Conservation (phyloP, 2,888 invertebrate species). For the Dioctria rufipes region DNA sequence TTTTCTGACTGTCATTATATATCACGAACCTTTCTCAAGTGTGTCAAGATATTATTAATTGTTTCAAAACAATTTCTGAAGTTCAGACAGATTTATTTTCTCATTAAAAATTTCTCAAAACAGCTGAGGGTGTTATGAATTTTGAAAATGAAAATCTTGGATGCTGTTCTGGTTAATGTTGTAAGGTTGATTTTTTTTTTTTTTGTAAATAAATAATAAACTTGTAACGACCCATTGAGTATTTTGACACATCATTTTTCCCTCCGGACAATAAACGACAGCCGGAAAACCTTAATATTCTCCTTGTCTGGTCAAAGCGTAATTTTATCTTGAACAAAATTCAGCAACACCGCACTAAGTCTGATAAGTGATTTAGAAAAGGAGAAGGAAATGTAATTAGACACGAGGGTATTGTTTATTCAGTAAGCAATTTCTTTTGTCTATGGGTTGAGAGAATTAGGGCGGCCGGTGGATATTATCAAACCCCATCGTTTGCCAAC, state of each 20-base stretch:
- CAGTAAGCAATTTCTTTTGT: neutral
- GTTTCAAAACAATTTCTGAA: too few species aligned
- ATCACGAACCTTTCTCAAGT: too few species aligned
- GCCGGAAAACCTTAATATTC: neutral
- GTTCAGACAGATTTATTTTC: neutral
- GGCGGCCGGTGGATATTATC: neutral
- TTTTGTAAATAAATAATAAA: slow-evolving; percentile 3
- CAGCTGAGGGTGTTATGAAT: neutral
- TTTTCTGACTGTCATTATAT: too few species aligned
- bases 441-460: too few species aligned
- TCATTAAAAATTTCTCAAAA: neutral
- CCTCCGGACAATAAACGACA: neutral
- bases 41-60: too few species aligned
- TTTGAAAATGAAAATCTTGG: neutral
- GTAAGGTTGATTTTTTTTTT: neutral
- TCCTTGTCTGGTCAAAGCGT: neutral
- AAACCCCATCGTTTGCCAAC: neutral
- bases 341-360: neutral
- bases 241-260: neutral
- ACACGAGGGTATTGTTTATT: slow-evolving; percentile 15
- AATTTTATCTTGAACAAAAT: neutral
- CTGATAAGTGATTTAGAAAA: slow-evolving; percentile 20
- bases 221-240: neutral
- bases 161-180: neutral
- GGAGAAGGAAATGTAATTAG: slow-evolving; percentile 18